These are phyloP conservation scores for Saturnia pavonia DNA, from an alignment of 2,888 invertebrate species.

Conservation along the genomic window DNA sequence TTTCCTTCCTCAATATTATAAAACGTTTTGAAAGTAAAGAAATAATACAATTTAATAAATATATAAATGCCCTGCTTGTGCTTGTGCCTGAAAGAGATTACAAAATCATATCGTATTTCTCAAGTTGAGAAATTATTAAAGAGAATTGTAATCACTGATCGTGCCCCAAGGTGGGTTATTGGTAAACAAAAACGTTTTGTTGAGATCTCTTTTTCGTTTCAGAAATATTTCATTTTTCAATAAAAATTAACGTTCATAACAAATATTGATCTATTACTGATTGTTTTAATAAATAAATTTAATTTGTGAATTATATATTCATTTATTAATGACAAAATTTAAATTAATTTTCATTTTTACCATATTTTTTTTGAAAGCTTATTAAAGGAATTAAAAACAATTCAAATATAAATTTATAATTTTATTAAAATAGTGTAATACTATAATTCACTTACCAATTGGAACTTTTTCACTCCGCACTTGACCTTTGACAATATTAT, in stretches of 20 bases:
- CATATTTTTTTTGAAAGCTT: background rate
- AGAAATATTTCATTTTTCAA: slow-evolving; percentile 14
- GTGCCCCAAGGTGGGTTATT: slow-evolving; percentile 13
- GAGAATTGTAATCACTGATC: slow-evolving; percentile 5
- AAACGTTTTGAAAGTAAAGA: background rate
- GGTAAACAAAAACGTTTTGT: slow-evolving; percentile 21
- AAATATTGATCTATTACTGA: no score
- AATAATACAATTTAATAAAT: background rate
- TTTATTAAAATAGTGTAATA: background rate
- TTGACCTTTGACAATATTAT: slow-evolving; percentile 41
- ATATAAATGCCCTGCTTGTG: no score
- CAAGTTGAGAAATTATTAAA: slow-evolving; percentile 1
- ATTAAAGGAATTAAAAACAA: background rate
- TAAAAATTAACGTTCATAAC: background rate
- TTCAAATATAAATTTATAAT: background rate
- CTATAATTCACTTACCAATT: slow-evolving; percentile 52
- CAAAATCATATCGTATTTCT: slow-evolving; percentile 3
- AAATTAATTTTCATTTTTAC: background rate
- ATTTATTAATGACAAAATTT: background rate
- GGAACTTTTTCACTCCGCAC: slow-evolving; percentile 49
- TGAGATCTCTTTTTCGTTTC: slow-evolving; percentile 14
- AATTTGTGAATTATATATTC: background rate
- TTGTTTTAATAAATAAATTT: background rate
- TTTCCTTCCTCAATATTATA: background rate
- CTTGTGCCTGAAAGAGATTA: background rate